A percentile compares a stretch with the other conserved stretches of the same genome.
Conservation (phyloP, 2,797 vertebrate species). For the Ibycter americanus region DNA sequence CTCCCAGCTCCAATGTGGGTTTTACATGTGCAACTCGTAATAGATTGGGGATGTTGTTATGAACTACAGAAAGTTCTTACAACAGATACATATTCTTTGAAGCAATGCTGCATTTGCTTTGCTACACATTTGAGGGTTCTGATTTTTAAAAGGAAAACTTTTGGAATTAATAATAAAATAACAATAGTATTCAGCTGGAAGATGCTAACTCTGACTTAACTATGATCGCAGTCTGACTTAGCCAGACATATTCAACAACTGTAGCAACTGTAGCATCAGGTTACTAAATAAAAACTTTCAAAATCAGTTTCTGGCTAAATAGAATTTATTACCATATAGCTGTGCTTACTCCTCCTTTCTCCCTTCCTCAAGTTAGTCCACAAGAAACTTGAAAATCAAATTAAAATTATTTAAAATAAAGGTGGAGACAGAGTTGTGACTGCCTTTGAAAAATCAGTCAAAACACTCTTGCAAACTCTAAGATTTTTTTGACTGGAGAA, state of each 20-base stretch:
- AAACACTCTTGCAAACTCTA: neutral
- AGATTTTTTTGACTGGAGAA: neutral
- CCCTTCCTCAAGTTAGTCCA: neutral
- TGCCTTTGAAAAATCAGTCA: neutral
- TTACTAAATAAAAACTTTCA: neutral
- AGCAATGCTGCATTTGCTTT: neutral
- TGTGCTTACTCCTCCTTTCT: neutral
- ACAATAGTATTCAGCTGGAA: neutral
- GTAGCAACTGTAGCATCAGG: neutral
- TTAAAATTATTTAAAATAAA: neutral
- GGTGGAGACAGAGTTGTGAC: neutral
- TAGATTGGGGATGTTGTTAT: neutral
- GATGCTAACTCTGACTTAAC: neutral
- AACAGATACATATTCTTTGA: neutral
- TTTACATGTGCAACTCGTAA: rapidly evolving
- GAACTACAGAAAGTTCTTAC: neutral
- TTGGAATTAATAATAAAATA: neutral
- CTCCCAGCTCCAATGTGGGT: neutral
- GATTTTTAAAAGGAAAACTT: neutral
- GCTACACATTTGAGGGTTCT: neutral
- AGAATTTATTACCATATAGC: neutral
- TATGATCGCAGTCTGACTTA: neutral
- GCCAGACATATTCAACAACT: neutral
- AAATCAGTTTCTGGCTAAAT: neutral
- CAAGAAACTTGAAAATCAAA: neutral